These are phyloP conservation scores for Ichneumon xanthorius DNA, from an alignment of 2,888 invertebrate genomes.

Conservation along the genomic window DNA sequence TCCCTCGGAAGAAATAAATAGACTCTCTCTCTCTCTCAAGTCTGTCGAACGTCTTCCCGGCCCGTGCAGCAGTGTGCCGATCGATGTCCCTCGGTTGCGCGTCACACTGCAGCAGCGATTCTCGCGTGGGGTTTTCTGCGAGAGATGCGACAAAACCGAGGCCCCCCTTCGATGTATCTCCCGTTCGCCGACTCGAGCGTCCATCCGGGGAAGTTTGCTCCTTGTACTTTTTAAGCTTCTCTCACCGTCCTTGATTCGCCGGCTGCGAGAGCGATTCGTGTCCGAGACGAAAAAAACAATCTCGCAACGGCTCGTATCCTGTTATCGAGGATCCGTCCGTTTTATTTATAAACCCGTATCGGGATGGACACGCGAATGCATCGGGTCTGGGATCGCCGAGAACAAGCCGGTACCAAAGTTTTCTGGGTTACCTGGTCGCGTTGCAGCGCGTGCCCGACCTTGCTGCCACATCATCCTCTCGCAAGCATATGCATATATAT, in stretches of 20 bases:
- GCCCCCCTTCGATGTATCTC: not conserved
- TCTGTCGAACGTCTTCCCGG: slow-evolving; percentile 54
- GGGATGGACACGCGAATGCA: slow-evolving; percentile 40
- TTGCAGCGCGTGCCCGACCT: slow-evolving; percentile 70
- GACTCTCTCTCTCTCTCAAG: slow-evolving; percentile 25
- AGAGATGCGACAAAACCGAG: slow-evolving; percentile 56
- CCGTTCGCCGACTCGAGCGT: slow-evolving; percentile 1
- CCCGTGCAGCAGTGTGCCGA: slow-evolving; percentile 62
- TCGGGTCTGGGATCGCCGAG: slow-evolving; percentile 60
- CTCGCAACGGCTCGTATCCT: not conserved
- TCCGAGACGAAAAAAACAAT: slow-evolving; percentile 3
- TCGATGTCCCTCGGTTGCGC: slow-evolving; percentile 70
- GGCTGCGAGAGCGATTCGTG: not conserved
- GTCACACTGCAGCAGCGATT: slow-evolving; percentile 68
- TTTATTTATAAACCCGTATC: slow-evolving; percentile 73
- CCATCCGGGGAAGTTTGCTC: not conserved
- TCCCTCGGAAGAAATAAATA: slow-evolving; percentile 61
- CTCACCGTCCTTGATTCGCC: not conserved
- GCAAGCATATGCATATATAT: not conserved
- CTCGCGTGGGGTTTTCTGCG: slow-evolving; percentile 40
- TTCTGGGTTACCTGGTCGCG: slow-evolving; percentile 69
- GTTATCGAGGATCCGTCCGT: slow-evolving; percentile 63
- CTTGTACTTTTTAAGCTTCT: not conserved
- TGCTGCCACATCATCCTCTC: slow-evolving; percentile 54
- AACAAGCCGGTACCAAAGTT: slow-evolving; percentile 70